A percentile compares a stretch with the other conserved stretches of the same genome.
Conservation (phyloP, 2,888 invertebrate genomes). For the Zaprionus bogoriensis region DNA sequence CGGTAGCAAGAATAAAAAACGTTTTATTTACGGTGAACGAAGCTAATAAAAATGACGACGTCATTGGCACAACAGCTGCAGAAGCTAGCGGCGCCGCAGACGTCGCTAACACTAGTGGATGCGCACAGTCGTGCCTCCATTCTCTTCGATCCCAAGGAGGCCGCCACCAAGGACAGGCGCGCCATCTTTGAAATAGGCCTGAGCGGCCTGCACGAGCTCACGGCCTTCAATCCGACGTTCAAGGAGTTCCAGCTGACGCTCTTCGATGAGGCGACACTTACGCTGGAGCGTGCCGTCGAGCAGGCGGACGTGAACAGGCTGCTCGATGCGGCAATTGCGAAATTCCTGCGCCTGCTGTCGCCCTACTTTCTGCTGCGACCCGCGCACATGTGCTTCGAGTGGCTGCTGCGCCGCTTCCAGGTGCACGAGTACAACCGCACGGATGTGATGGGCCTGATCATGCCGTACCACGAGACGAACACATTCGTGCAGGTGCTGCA, state of each 20-base stretch:
- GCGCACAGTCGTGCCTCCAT: slow-evolving; percentile 90
- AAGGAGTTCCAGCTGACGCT: slow-evolving; percentile 88
- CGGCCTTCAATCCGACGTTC: slow-evolving; percentile 89
- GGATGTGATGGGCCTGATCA: slow-evolving; percentile 89
- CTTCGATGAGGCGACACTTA: slow-evolving; percentile 90
- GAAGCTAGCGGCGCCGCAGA: slow-evolving; percentile 90
- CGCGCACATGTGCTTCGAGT: slow-evolving; percentile 95
- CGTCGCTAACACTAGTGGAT: slow-evolving; percentile 87
- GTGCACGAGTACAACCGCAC: slow-evolving; percentile 95
- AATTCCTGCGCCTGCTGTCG: slow-evolving; percentile 91
- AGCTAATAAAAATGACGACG: slow-evolving; percentile 84
- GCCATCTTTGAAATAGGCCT: slow-evolving; percentile 93
- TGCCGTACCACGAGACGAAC: slow-evolving; percentile 97
- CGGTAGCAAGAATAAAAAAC: slow-evolving; percentile 9
- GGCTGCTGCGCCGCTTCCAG: slow-evolving; percentile 94
- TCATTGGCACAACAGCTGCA: slow-evolving; percentile 91
- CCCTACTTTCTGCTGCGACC: slow-evolving; percentile 94
- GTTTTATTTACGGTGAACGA: slow-evolving; percentile 9
- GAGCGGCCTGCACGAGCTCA: slow-evolving; percentile 92
- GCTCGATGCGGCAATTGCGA: slow-evolving; percentile 89
- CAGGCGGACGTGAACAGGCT: slow-evolving; percentile 88
- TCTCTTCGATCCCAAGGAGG: slow-evolving; percentile 94
- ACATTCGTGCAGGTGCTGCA: slow-evolving; percentile 93
- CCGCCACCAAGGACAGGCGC: slow-evolving; percentile 92
- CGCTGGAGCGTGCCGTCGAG: slow-evolving; percentile 92